These are phyloP conservation scores for Pachyuromys duprasi DNA, from an alignment of 2,797 vertebrate genomes.

Conservation along the genomic window DNA sequence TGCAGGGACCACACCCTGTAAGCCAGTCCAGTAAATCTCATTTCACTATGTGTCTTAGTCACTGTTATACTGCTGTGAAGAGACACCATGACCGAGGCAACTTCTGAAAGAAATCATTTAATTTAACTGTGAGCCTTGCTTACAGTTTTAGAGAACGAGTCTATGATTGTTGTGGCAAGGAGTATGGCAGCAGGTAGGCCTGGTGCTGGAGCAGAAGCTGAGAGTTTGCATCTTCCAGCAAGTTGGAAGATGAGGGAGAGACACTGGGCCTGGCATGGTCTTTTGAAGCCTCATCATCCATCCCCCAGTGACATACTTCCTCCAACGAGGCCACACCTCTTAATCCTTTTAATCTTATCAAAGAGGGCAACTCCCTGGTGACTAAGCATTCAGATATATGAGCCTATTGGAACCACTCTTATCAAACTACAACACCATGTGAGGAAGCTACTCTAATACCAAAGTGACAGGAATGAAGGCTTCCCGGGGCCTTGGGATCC, in stretches of 20 bases:
- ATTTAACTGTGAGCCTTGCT: too few relatives aligned
- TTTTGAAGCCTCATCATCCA: neutral
- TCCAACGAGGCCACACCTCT: neutral
- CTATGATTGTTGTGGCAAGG: neutral
- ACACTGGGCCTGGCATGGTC: neutral
- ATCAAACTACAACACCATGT: neutral
- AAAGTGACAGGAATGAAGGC: neutral
- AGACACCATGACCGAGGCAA: neutral
- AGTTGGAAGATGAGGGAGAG: neutral
- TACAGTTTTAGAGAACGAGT: neutral
- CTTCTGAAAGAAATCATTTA: neutral
- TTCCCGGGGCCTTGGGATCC: neutral
- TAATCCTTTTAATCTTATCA: neutral
- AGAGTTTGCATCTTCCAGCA: neutral
- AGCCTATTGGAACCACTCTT: neutral
- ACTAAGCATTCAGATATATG: neutral
- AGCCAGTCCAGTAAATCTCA: neutral
- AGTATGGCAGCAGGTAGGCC: neutral
- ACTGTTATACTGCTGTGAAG: neutral
- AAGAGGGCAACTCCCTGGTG: neutral
- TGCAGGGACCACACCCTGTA: too few relatives aligned
- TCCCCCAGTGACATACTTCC: neutral
- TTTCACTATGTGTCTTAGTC: neutral
- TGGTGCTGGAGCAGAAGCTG: neutral
- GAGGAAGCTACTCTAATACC: neutral